These are phyloP conservation scores for Riparia riparia DNA, from an alignment of 2,113 vertebrate genomes.

Conservation along the genomic window DNA sequence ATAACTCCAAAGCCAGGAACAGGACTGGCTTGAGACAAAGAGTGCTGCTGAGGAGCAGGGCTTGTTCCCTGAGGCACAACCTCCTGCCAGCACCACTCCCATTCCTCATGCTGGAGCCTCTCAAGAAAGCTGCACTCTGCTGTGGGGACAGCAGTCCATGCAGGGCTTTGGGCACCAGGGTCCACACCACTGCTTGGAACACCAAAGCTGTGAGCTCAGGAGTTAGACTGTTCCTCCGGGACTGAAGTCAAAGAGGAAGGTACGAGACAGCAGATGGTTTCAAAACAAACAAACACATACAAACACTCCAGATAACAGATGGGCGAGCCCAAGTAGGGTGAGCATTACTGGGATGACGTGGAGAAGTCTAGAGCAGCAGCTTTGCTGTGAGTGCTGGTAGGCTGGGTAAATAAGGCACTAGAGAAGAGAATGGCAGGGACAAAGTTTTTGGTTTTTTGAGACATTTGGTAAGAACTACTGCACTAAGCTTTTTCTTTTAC, in stretches of 20 bases:
- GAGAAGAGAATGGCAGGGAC: neutral
- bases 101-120: neutral
- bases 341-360: neutral
- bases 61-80: neutral
- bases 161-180: neutral
- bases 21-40: neutral
- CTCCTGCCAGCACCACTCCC: neutral
- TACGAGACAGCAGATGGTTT: neutral
- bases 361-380: neutral
- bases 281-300: neutral
- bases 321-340: neutral
- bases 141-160: neutral
- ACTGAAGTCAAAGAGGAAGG: neutral
- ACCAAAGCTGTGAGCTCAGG: neutral
- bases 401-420: neutral
- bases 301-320: slow-evolving; percentile 10
- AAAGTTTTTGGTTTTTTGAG: neutral
- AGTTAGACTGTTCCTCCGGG: neutral
- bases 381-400: neutral
- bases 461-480: neutral
- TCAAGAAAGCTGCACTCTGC: neutral
- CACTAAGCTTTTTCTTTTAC: neutral
- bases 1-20: neutral
- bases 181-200: neutral
- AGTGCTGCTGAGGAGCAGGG: neutral